A percentile compares a stretch with the other conserved stretches of the same genome.
These are phyloP conservation scores for Nannoperca australis DNA, from an alignment of 2,797 vertebrate species.

Conservation along the genomic window DNA sequence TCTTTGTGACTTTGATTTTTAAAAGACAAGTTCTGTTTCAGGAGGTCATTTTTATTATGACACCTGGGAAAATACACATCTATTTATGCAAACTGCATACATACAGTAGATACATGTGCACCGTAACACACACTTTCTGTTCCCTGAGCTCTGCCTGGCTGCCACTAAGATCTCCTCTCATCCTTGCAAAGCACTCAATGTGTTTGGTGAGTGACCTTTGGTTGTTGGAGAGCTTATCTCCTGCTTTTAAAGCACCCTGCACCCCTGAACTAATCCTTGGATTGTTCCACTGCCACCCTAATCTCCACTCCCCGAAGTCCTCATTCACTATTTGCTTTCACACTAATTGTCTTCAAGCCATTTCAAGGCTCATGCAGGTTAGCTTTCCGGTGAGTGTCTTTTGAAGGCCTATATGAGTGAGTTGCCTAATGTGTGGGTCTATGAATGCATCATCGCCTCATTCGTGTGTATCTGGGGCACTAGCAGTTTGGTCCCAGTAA, in stretches of 20 bases:
- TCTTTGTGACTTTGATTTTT: too few species aligned
- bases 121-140: constrained; percentile 6
- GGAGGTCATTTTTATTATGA: not conserved
- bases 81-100: not conserved
- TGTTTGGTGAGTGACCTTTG: constrained; percentile 79
- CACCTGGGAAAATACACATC: not conserved
- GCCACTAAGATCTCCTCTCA: constrained; percentile 63
- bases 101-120: not conserved
- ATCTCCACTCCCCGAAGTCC: constrained; percentile 68
- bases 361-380: constrained; percentile 44
- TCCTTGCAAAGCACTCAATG: constrained; percentile 75
- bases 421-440: constrained; percentile 30
- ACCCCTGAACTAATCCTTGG: constrained; percentile 75
- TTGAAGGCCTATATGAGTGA: constrained; percentile 17
- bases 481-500: constrained; percentile 27
- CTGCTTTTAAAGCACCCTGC: constrained; percentile 70
- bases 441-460: constrained; percentile 21
- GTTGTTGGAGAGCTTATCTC: constrained; percentile 77
- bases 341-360: constrained; percentile 72
- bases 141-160: constrained; percentile 54
- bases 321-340: constrained; percentile 68
- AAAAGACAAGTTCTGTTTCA: not conserved
- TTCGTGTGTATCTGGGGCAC: constrained; percentile 13
- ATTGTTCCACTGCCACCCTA: constrained; percentile 64
- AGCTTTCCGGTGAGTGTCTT: constrained; percentile 25